These are phyloP conservation scores for Rhinogobio ventralis DNA, from an alignment of 2,797 vertebrate genomes.

Conservation along the genomic window DNA sequence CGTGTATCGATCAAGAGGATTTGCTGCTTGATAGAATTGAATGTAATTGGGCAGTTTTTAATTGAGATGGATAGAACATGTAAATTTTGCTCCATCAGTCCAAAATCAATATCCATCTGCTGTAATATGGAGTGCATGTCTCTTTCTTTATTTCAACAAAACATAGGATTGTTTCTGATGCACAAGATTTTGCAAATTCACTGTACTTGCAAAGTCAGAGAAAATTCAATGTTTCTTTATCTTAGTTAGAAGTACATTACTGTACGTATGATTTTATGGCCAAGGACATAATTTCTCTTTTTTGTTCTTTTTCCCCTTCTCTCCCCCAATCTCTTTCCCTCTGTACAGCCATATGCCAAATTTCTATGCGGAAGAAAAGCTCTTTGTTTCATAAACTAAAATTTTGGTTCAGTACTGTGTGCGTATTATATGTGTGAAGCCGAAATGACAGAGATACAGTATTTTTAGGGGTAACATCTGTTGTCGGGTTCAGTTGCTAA, in stretches of 20 bases:
- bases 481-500: slow-evolving; percentile 79
- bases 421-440: slow-evolving; percentile 39
- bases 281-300: slow-evolving; percentile 19
- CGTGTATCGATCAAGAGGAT: slow-evolving; percentile 60
- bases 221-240: background rate
- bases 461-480: slow-evolving; percentile 75
- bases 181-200: slow-evolving; percentile 1
- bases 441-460: slow-evolving; percentile 55
- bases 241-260: background rate
- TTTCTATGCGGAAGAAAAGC: slow-evolving; percentile 45
- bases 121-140: slow-evolving; percentile 39
- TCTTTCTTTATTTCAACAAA: slow-evolving; percentile 23
- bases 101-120: slow-evolving; percentile 55
- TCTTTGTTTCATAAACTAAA: slow-evolving; percentile 57
- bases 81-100: slow-evolving; percentile 54
- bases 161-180: slow-evolving; percentile 2
- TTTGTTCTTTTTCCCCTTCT: slow-evolving; percentile 34
- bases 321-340: background rate
- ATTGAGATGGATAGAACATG: slow-evolving; percentile 60
- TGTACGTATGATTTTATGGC: slow-evolving; percentile 8
- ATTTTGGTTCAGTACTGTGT: slow-evolving; percentile 19
- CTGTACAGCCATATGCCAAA: slow-evolving; percentile 20
- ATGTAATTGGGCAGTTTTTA: slow-evolving; percentile 63
- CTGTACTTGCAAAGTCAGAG: background rate
- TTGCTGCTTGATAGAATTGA: slow-evolving; percentile 61